phyloP scores from a whole-genome alignment of 2,797 vertebrate species.

The Cheirogaleus major region DNA sequence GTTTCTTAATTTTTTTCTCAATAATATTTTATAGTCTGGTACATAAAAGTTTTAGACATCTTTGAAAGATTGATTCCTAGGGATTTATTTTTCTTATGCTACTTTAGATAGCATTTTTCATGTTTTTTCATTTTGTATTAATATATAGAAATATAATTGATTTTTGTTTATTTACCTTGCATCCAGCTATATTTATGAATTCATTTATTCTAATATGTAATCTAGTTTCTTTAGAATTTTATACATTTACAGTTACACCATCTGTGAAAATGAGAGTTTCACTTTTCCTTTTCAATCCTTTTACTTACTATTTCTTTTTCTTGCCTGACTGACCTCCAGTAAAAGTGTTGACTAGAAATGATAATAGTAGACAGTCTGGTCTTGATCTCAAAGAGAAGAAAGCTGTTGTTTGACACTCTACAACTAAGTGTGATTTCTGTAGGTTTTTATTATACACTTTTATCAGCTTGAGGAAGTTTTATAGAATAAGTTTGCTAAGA shows the following conservation, averaged over 20 bases:
- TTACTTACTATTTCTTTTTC: not conserved
- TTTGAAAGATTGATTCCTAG: slow-evolving; percentile 6
- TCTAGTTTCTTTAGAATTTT: slow-evolving; percentile 1
- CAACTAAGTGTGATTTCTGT: not conserved
- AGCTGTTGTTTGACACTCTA: not conserved
- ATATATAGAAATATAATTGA: not conserved
- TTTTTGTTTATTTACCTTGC: not conserved
- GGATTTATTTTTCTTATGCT: not conserved
- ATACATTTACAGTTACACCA: not conserved
- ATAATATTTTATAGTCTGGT: not conserved
- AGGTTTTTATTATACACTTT: not conserved
- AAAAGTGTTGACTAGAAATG: not conserved
- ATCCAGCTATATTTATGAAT: not conserved
- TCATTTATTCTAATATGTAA: not conserved
- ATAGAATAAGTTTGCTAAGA: not conserved
- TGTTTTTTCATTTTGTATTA: not conserved
- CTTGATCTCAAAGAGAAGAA: slow-evolving; percentile 1
- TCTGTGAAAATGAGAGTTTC: not conserved
- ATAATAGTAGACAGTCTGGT: not conserved
- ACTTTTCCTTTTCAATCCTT: not conserved
- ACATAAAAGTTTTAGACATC: not conserved
- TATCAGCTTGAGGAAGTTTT: not conserved
- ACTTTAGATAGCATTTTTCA: not conserved
- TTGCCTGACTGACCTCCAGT: not conserved
- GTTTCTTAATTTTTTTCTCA: not conserved